Evolutionary conservation across 1,140 invertebrate genomes (phyloP).

Genomic region (Ceratitis capitata): DNA sequence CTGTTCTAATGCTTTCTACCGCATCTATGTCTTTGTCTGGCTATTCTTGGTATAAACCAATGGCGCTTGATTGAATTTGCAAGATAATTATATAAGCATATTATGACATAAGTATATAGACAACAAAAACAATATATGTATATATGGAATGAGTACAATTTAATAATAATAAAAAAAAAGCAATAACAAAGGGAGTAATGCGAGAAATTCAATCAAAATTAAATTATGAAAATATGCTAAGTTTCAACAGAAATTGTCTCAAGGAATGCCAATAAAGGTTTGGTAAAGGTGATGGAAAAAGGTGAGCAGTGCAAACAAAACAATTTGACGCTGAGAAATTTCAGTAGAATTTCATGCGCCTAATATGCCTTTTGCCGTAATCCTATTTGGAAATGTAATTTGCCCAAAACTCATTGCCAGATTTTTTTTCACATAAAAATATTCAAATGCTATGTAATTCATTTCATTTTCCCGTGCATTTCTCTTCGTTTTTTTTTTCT

Average conservation of each 20-base stretch:
- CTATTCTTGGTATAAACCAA: no score
- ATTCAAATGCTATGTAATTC: background rate
- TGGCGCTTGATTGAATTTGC: background rate
- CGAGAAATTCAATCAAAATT: slow-evolving; percentile 25
- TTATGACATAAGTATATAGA: background rate
- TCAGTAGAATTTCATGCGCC: background rate
- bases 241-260: background rate
- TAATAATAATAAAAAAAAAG: background rate
- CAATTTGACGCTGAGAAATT: background rate
- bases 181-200: background rate
- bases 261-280: background rate
- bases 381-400: slow-evolving; percentile 10
- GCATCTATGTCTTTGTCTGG: no score
- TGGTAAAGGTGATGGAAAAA: background rate
- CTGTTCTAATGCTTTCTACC: no score
- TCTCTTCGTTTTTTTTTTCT: background rate
- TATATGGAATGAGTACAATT: background rate
- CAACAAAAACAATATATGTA: background rate
- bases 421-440: background rate
- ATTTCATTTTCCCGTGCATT: no score
- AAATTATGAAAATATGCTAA: slow-evolving; percentile 26
- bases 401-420: background rate
- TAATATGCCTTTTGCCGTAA: background rate
- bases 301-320: background rate
- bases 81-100: background rate